Percentiles rank a stretch among this genome's conserved stretches.
Conservation (phyloP, 2,888 invertebrate genomes). For the Tetanocera ferruginea region DNA sequence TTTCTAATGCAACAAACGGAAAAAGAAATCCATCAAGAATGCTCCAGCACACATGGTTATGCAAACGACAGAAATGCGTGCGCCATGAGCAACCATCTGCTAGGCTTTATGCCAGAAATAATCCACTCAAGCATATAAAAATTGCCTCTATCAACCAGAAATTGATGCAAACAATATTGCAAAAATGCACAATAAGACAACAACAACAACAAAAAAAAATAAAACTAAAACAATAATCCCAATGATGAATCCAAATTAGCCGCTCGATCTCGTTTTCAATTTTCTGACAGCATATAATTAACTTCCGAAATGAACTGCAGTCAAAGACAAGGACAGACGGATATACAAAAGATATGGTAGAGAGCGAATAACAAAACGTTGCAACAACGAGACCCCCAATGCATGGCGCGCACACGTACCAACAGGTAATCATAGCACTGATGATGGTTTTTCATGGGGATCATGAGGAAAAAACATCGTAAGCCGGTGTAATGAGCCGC, state of each 20-base stretch:
- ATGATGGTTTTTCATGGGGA: slow-evolving; percentile 25
- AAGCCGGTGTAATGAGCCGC: neutral
- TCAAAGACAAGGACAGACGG: neutral
- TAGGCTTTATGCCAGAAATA: neutral
- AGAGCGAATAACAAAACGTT: slow-evolving; percentile 6
- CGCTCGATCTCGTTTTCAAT: slow-evolving; percentile 52
- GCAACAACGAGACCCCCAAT: slow-evolving; percentile 26
- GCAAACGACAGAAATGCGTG: slow-evolving; percentile 6
- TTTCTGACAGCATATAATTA: slow-evolving; percentile 49
- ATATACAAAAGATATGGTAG: neutral
- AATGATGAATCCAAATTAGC: slow-evolving; percentile 50
- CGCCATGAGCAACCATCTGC: neutral
- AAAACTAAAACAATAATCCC: slow-evolving; percentile 6
- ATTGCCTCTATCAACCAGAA: neutral
- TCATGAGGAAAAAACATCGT: slow-evolving; percentile 2
- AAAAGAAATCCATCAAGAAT: neutral
- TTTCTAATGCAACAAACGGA: neutral
- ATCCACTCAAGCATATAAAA: slow-evolving; percentile 1
- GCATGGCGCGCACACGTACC: slow-evolving; percentile 33
- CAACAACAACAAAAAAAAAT: neutral
- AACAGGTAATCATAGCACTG: slow-evolving; percentile 26
- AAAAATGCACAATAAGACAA: neutral
- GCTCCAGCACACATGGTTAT: neutral
- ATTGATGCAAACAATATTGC: neutral
- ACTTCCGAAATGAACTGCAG: slow-evolving; percentile 45